Evolutionary conservation across 2,113 vertebrate genomes (phyloP).

Genomic region (Mus musculus): GRCm39 chr8:109920001-109920500

Average conservation of each 20-base stretch:
- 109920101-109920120: constrained; percentile 66
- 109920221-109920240: constrained; percentile 57
- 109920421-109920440: constrained; percentile 36
- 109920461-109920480: neutral
- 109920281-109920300: constrained; percentile 41
- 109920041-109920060: constrained; percentile 34
- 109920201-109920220: constrained; percentile 59
- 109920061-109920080: constrained; percentile 59
- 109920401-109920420: constrained; percentile 48
- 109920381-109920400: constrained; percentile 8
- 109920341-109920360: constrained; percentile 39
- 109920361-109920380: constrained; percentile 34
- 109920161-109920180: constrained; percentile 66
- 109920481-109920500: constrained; percentile 36
- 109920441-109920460: neutral
- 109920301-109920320: constrained; percentile 62
- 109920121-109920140: constrained; percentile 69
- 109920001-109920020: neutral
- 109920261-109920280: constrained; percentile 4
- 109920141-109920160: constrained; percentile 62
- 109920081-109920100: constrained; percentile 67
- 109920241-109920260: constrained; percentile 30
- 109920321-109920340: constrained; percentile 56
- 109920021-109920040: neutral
- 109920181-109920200: constrained; percentile 61